Percentiles rank a stretch among this genome's conserved stretches.
phyloP scores from a whole-genome alignment of 1,140 invertebrate species.

The Heterodera schachtii region DNA sequence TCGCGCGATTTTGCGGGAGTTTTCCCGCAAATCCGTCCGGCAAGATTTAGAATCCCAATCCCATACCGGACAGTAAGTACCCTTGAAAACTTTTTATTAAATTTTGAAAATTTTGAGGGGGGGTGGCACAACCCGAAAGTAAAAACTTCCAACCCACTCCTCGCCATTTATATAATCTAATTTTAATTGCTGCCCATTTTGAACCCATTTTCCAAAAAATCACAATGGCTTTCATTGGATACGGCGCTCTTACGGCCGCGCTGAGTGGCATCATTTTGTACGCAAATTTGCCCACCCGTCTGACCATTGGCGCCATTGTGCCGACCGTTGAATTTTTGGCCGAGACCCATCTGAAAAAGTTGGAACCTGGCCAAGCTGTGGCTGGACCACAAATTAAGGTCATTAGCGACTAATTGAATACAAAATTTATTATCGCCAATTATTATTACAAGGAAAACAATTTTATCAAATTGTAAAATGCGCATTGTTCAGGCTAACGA shows the following conservation, averaged over 20 bases:
- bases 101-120: too few relatives aligned
- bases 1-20: too few relatives aligned
- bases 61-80: too few relatives aligned
- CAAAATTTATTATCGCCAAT: too few relatives aligned
- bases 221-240: slow-evolving; percentile 25
- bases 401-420: background rate
- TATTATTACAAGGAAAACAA: background rate
- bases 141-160: too few relatives aligned
- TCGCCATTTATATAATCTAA: too few relatives aligned
- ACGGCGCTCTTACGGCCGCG: slow-evolving; percentile 44
- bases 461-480: background rate
- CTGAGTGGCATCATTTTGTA: slow-evolving; percentile 46
- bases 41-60: too few relatives aligned
- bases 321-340: slow-evolving; percentile 51
- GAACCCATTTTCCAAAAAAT: too few relatives aligned
- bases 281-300: slow-evolving; percentile 50
- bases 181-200: too few relatives aligned
- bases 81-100: too few relatives aligned
- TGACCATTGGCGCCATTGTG: slow-evolving; percentile 41
- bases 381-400: slow-evolving; percentile 31
- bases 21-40: too few relatives aligned
- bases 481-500: slow-evolving; percentile 46
- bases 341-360: slow-evolving; percentile 35
- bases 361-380: slow-evolving; percentile 37
- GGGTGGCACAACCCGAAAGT: too few relatives aligned